Evolutionary conservation across 2,797 vertebrate species (phyloP).

Genomic region (Myripristis murdjan): DNA sequence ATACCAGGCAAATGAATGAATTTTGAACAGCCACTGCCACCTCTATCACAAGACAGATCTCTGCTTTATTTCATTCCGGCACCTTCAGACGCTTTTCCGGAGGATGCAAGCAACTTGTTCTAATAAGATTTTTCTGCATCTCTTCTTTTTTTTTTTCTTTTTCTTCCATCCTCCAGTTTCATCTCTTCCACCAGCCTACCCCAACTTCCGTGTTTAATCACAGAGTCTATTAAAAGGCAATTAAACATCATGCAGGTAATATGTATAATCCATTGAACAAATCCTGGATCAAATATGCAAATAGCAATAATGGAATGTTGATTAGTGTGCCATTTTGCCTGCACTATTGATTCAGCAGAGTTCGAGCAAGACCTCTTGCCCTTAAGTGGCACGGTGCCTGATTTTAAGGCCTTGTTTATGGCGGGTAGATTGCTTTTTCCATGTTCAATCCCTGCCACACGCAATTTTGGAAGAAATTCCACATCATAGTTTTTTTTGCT

Average conservation of each 20-base stretch:
- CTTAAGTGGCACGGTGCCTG: constrained; percentile 52
- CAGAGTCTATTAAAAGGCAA: constrained; percentile 85
- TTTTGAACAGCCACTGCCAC: constrained; percentile 78
- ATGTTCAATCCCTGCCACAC: constrained; percentile 36
- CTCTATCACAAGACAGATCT: constrained; percentile 74
- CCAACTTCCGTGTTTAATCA: constrained; percentile 79
- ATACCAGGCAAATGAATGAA: constrained; percentile 85
- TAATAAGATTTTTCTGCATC: constrained; percentile 66
- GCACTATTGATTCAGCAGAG: constrained; percentile 74
- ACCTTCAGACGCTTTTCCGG: constrained; percentile 56
- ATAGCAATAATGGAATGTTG: constrained; percentile 79
- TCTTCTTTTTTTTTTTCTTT: constrained; percentile 33
- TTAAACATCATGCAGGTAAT: constrained; percentile 86
- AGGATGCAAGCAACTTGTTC: constrained; percentile 72
- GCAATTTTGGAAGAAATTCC: constrained; percentile 32
- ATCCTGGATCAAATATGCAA: constrained; percentile 84
- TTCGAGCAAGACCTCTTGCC: constrained; percentile 56
- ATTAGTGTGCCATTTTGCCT: constrained; percentile 77
- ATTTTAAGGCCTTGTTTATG: constrained; percentile 32
- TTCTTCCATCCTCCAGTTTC: too few relatives aligned
- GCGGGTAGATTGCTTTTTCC: constrained; percentile 29
- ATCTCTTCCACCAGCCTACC: constrained; percentile 47
- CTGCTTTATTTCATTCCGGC: constrained; percentile 73
- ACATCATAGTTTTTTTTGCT: constrained; percentile 10
- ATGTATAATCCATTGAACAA: constrained; percentile 85